A percentile compares a stretch with the other conserved stretches of the same genome.
Evolutionary conservation across 2,888 invertebrate genomes (phyloP).

Genomic region (Cremastinae sp.): DNA sequence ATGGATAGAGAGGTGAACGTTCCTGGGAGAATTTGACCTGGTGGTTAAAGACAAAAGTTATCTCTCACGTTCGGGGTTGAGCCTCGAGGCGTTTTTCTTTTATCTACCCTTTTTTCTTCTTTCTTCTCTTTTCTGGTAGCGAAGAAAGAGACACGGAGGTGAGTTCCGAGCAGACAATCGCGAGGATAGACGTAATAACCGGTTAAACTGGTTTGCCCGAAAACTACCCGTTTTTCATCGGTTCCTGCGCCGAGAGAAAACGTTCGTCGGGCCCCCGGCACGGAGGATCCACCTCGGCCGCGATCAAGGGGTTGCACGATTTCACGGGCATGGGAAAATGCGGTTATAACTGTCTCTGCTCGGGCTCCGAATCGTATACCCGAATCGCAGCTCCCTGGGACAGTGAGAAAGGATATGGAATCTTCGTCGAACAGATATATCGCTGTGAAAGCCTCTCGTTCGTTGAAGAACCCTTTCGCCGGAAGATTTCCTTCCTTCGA

Average conservation of each 20-base stretch:
- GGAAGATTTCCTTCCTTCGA: constrained; percentile 46
- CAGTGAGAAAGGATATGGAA: constrained; percentile 52
- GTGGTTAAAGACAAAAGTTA: constrained; percentile 70
- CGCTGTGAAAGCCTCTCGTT: constrained; percentile 19
- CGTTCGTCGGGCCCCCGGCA: constrained; percentile 17
- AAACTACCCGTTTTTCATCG: constrained; percentile 72
- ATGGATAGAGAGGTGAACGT: neutral
- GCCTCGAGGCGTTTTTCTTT: constrained; percentile 40
- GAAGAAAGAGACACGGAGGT: constrained; percentile 20
- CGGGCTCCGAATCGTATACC: constrained; percentile 44
- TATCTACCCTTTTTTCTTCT: constrained; percentile 39
- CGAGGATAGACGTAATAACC: constrained; percentile 65
- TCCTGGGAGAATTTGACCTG: constrained; percentile 31
- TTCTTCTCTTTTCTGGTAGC: neutral
- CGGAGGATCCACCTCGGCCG: constrained; percentile 32
- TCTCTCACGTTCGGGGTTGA: constrained; percentile 59
- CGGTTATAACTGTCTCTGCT: constrained; percentile 72
- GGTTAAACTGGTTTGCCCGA: constrained; percentile 76
- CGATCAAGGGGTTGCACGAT: constrained; percentile 55
- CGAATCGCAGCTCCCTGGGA: constrained; percentile 34
- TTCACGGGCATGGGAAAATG: constrained; percentile 75
- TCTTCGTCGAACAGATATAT: constrained; percentile 31
- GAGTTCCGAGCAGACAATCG: constrained; percentile 21
- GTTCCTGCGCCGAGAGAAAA: constrained; percentile 35
- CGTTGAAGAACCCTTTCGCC: constrained; percentile 37